Evolutionary conservation across 2,113 vertebrate species (phyloP).

Genomic region (Pedionomus torquatus): DNA sequence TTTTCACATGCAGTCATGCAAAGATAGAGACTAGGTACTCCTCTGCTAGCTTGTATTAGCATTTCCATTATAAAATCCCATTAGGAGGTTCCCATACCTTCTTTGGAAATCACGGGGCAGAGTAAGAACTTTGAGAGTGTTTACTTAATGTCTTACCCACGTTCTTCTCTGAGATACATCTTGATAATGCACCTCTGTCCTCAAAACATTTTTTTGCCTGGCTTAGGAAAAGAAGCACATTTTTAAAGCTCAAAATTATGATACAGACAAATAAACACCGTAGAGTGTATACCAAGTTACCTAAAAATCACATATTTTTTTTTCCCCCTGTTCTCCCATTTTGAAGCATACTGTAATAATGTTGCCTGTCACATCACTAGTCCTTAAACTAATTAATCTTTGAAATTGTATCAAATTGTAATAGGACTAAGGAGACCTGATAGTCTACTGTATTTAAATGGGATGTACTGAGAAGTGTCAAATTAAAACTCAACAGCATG

Average conservation of each 20-base stretch:
- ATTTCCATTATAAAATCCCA: constrained; percentile 21
- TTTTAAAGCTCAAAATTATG: neutral
- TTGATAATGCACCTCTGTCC: neutral
- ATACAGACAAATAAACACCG: neutral
- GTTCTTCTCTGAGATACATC: neutral
- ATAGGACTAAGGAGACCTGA: neutral
- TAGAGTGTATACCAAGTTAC: neutral
- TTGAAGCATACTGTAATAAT: neutral
- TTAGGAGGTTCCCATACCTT: neutral
- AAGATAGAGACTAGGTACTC: neutral
- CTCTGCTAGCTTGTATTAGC: neutral
- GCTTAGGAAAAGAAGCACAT: neutral
- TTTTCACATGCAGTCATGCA: neutral
- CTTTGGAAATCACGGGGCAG: neutral
- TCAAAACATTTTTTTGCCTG: neutral
- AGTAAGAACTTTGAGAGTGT: neutral
- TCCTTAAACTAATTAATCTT: neutral
- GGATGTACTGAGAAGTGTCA: neutral
- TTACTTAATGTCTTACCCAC: neutral
- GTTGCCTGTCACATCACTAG: neutral
- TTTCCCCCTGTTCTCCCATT: neutral
- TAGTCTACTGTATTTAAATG: neutral
- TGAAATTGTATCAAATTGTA: neutral
- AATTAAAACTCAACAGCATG: neutral
- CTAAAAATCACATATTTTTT: neutral